Conservation (phyloP, 2,113 vertebrate species). For the Nothobranchius furzeri region DNA sequence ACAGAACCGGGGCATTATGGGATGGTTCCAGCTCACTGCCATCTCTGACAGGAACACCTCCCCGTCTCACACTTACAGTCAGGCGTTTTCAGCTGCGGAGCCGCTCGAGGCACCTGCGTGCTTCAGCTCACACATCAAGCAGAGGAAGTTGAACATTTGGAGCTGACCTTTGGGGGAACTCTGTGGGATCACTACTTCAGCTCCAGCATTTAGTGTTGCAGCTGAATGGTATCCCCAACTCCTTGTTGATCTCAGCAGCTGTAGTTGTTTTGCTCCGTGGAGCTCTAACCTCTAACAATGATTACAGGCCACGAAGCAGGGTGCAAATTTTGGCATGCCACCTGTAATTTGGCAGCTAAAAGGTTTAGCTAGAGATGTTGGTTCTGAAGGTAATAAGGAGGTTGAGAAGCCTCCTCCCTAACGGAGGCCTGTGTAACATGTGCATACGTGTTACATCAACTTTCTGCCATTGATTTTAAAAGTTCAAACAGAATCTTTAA, state of each 20-base stretch:
- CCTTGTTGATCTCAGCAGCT: constrained; percentile 26
- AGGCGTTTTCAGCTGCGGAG: constrained; percentile 23
- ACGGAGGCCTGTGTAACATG: constrained; percentile 12
- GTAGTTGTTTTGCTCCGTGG: constrained; percentile 44
- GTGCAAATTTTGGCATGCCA: constrained; percentile 63
- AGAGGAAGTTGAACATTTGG: constrained; percentile 37
- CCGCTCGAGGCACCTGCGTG: constrained; percentile 38
- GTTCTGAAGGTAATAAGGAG: constrained; percentile 48
- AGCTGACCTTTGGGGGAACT: constrained; percentile 25
- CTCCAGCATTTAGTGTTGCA: constrained; percentile 27
- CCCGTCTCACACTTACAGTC: constrained; percentile 12
- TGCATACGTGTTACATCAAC: constrained; percentile 20
- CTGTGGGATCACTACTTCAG: constrained; percentile 18
- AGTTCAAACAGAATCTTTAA: constrained; percentile 11
- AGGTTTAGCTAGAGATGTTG: constrained; percentile 58
- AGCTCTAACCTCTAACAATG: constrained; percentile 45
- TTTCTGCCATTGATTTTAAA: constrained; percentile 13
- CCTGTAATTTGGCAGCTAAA: constrained; percentile 75
- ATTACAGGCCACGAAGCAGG: constrained; percentile 56
- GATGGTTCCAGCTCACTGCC: too few species aligned
- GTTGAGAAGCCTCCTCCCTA: constrained; percentile 29
- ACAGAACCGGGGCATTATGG: neutral
- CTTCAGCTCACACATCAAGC: constrained; percentile 35
- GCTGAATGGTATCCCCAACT: constrained; percentile 9
- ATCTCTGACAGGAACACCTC: constrained; percentile 5